Base-by-base conservation (phyloP, 2,113 vertebrate genomes). In the Panthera leo region DNA sequence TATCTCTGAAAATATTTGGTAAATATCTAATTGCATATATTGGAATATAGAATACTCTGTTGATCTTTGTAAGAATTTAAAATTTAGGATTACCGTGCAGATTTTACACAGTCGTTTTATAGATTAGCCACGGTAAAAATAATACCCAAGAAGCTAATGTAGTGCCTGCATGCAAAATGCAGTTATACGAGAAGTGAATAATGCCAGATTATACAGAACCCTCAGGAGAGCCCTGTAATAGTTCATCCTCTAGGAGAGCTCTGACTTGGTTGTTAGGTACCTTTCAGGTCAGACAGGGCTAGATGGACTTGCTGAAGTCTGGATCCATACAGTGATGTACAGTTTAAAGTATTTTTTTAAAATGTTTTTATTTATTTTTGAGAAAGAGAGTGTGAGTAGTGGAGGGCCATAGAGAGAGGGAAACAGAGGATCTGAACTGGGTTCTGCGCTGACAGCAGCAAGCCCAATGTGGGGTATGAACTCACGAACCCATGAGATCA, bases 1-100 rank as follows among this genome's bases (percentile, higher is more conserved):
- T n/a, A 71, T 76, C 21, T 88, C 58, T 31, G 70, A 80, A 96
- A 94, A 92, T 83, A 86, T 51, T 84, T 34, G 94, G 79, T 75
- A 90, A 92, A 36, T 36, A 14, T 42, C 70, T 29, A 51, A 48
- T 34, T 82, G 80, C 2, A 63, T 78, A 53, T 53, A 85, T 36
- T 76, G 18, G 27, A 39, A 89, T 67, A 36, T 2, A 63, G 5
- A 85, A 85, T 34, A 83, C 27, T 94, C 67, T 79, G 34, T 39
- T 39, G 29, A 53, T 7, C 19, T 85, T 82, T 82, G 8, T 78
- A 96, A 79, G 82, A 91, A 89, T 29, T 91, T 88, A 91, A 85
- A 79, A 45, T 39, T 34, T 68, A 90, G 48, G 39, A 83, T 58
- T 76, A 51, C 12, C 16, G 9, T 71, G 48, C 13, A 76, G 76